Evolutionary conservation across 2,797 vertebrate species (phyloP).

Genomic region (Acanthurus tractus): DNA sequence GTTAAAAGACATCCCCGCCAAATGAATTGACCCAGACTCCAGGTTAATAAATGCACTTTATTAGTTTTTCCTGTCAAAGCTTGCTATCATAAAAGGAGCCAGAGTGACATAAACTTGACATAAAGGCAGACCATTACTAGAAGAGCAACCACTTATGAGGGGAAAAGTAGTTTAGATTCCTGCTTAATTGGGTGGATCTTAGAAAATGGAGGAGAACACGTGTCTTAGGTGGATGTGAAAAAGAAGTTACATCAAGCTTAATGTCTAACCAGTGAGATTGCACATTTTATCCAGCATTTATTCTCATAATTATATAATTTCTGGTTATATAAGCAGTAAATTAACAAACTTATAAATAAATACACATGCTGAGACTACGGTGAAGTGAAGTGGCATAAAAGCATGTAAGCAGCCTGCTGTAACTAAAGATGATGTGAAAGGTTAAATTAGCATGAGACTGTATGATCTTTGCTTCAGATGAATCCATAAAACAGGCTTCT

Average conservation of each 20-base stretch:
- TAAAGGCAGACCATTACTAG: conserved; percentile 62
- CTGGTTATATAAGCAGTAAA: conserved; percentile 1
- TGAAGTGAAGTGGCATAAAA: conserved; percentile 44
- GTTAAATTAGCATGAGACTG: conserved; percentile 45
- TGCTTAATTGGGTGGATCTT: conserved; percentile 70
- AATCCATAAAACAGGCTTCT: conserved; percentile 56
- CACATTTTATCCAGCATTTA: conserved; percentile 2
- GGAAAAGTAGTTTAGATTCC: conserved; percentile 58
- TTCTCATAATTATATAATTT: background rate
- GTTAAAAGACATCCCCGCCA: conserved; percentile 76
- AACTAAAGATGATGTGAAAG: conserved; percentile 55
- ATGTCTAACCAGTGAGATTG: background rate
- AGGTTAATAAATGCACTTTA: conserved; percentile 80
- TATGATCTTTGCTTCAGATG: conserved; percentile 50
- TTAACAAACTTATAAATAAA: background rate
- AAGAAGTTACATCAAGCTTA: conserved; percentile 15
- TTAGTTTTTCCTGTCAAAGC: conserved; percentile 81
- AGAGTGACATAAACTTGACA: conserved; percentile 71
- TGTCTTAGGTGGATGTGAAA: conserved; percentile 42
- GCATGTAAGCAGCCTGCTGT: conserved; percentile 47
- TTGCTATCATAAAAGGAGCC: conserved; percentile 74
- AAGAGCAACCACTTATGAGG: conserved; percentile 64
- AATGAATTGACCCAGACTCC: conserved; percentile 77
- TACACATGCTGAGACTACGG: conserved; percentile 17
- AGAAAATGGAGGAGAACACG: conserved; percentile 66